Conservation (phyloP, 2,797 vertebrate species). For the Dermochelys coriacea region DNA sequence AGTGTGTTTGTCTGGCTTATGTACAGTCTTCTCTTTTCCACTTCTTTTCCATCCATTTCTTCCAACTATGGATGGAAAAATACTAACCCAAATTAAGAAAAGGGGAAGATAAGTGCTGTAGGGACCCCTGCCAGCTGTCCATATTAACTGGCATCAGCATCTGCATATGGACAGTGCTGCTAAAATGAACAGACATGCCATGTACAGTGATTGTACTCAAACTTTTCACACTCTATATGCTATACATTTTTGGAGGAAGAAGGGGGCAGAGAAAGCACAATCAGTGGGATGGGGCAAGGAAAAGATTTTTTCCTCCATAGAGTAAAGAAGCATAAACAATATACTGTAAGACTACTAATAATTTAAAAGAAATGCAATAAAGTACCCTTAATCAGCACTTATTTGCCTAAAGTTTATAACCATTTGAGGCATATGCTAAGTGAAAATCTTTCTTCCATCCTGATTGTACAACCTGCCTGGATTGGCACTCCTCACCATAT, state of each 20-base stretch:
- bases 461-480: not conserved
- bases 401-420: not conserved
- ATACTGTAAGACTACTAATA: not conserved
- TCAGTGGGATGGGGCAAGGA: not conserved
- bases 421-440: not conserved
- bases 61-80: not conserved
- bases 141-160: not conserved
- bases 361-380: not conserved
- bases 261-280: not conserved
- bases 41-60: not conserved
- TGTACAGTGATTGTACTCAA: not conserved
- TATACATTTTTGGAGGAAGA: not conserved
- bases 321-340: not conserved
- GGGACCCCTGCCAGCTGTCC: not conserved
- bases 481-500: fast-evolving
- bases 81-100: not conserved
- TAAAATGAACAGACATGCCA: not conserved
- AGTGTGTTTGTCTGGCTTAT: not conserved
- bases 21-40: not conserved
- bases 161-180: not conserved
- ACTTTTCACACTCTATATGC: not conserved
- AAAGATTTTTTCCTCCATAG: not conserved
- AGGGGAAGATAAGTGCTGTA: fast-evolving
- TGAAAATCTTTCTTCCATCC: not conserved
- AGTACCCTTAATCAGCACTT: not conserved